phyloP scores from a whole-genome alignment of 2,888 invertebrate genomes.

The Drepanosiphum platanoidis region DNA sequence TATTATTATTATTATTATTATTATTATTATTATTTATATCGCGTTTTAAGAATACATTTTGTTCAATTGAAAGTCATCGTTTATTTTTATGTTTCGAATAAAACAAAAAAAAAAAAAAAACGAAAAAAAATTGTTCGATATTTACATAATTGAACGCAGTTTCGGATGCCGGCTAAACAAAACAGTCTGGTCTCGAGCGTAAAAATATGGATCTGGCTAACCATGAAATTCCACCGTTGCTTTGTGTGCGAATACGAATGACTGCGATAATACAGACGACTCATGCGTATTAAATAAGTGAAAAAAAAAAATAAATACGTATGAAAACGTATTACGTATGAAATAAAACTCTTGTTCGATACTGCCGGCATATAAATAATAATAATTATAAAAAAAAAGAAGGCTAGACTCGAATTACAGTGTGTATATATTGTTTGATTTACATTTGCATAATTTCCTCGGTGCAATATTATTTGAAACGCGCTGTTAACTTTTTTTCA shows the following conservation, averaged over 20 bases:
- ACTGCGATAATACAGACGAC: slow-evolving; percentile 20
- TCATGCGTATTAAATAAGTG: slow-evolving; percentile 1
- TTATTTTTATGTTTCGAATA: slow-evolving; percentile 42
- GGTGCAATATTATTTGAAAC: neutral
- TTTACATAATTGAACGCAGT: slow-evolving; percentile 57
- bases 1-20: neutral
- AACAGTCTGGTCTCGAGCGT: slow-evolving; percentile 39
- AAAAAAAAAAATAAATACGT: neutral
- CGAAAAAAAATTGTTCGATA: neutral
- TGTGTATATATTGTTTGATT: neutral
- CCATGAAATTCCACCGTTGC: slow-evolving; percentile 23
- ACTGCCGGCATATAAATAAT: neutral
- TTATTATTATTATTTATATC: neutral
- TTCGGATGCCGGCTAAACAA: slow-evolving; percentile 6
- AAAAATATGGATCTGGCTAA: slow-evolving; percentile 51
- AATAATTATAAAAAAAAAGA: neutral
- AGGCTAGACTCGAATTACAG: neutral
- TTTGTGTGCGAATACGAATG: slow-evolving; percentile 48
- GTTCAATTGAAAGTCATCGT: slow-evolving; percentile 55
- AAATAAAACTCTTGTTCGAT: neutral
- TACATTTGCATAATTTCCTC: neutral
- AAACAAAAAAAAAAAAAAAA: neutral
- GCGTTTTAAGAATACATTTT: slow-evolving; percentile 39
- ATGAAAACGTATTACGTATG: neutral
- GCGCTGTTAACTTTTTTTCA: neutral